Evolutionary conservation across 1,140 invertebrate genomes (phyloP), one percentile per base, ranked within the genome.

Genomic region (Triops longicaudatus): DNA sequence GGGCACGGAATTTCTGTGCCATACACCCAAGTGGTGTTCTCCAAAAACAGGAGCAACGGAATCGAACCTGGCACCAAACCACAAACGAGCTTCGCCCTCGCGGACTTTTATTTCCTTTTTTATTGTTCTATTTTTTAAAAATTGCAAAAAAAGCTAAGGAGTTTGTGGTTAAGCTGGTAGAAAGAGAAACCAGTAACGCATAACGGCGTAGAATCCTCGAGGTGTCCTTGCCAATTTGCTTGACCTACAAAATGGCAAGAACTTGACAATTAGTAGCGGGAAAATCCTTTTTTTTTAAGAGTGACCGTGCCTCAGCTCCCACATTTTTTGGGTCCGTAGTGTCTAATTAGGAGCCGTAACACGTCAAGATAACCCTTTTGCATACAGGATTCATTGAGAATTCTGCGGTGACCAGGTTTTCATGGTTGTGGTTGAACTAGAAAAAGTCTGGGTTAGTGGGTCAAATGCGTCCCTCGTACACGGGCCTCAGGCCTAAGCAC

Each of bases 391-490:
- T 22, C 50, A 63, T 63, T 63, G 50, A 63, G n/a, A 22, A 63
- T 63, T 63, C 50, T 63, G 50, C 50, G n/a, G 50, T 63, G 17
- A 7, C 14, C 44, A n/a, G 10, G 22, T 9, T 14, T 63, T 63
- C 0, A 9, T 63, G 50, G 50, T 14, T 63, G 50, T 63, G 50
- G 10, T 63, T 63, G 50, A 63, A 63, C 50, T 63, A 63, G 50
- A 63, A 63, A 63, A 63, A n/a, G 50, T 63, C 50, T 63, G 50
- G 50, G 50, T 63, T 63, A 63, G 50, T 63, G 50, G 50, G 50
- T 63, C 50, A 63, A 10, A 63, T 4, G 31, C 31, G 31, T 2
- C 31, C 31, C 50, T 63, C 50, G 22, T 63, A 63, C 17, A 5
- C 4, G 43, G 17, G 43, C 43, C 14, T 22, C 50, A 63, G 50